A percentile compares a stretch with the other conserved stretches of the same genome.
Evolutionary conservation across 2,113 vertebrate genomes (phyloP).

Genomic region (Rallus limicola): DNA sequence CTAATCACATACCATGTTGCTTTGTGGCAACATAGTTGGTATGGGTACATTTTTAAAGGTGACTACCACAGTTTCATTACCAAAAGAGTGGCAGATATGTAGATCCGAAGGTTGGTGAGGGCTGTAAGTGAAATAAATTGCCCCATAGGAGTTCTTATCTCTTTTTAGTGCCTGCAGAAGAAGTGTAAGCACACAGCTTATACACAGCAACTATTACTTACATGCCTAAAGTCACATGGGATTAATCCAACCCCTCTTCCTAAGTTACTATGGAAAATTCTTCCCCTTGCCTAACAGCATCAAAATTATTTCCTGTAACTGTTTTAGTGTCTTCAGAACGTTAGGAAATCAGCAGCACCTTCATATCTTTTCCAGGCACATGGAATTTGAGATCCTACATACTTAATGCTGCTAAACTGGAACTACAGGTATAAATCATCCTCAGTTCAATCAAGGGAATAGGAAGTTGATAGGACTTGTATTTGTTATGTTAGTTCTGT

Average conservation of each 20-base stretch:
- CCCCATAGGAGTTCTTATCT: neutral
- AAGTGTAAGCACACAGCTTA: neutral
- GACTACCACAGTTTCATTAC: neutral
- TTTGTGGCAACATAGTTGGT: neutral
- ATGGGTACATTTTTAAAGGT: neutral
- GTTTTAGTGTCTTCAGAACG: neutral
- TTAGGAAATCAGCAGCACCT: neutral
- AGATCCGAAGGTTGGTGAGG: neutral
- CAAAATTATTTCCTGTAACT: neutral
- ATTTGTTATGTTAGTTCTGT: neutral
- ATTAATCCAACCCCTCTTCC: neutral
- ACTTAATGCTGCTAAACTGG: neutral
- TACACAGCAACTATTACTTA: neutral
- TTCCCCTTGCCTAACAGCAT: neutral
- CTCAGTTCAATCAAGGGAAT: neutral
- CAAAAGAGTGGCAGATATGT: neutral
- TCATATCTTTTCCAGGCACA: neutral
- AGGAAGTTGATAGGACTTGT: neutral
- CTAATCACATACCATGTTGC: neutral
- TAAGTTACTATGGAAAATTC: neutral
- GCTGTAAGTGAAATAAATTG: neutral
- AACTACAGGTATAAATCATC: neutral
- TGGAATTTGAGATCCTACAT: neutral
- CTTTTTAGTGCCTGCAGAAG: neutral
- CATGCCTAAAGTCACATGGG: neutral